A percentile compares a stretch with the other conserved stretches of the same genome.
Evolutionary conservation across 1,140 invertebrate species (phyloP).

Genomic region (Heliconius himera): DNA sequence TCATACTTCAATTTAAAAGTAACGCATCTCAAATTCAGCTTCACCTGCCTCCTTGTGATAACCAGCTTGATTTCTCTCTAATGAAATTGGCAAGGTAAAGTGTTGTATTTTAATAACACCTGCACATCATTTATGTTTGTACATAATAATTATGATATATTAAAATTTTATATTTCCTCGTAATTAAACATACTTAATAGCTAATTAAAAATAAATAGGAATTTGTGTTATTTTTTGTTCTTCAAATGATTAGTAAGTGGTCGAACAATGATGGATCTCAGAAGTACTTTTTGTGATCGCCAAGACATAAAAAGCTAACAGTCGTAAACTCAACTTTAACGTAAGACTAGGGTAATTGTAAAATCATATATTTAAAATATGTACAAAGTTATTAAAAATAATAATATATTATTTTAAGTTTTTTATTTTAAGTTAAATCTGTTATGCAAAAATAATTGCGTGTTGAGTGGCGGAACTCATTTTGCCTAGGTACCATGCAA

Average conservation of each 20-base stretch:
- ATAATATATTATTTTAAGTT: too few species aligned
- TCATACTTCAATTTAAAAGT: too few species aligned
- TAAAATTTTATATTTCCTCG: slow-evolving; percentile 13
- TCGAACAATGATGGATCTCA: background rate
- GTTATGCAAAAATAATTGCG: too few species aligned
- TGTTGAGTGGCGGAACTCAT: too few species aligned
- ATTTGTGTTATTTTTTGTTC: background rate
- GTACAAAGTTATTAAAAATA: too few species aligned
- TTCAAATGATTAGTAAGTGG: background rate
- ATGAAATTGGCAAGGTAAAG: slow-evolving; percentile 8
- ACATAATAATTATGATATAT: slow-evolving; percentile 3
- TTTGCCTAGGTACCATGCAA: too few species aligned
- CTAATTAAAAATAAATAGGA: background rate
- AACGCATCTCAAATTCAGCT: background rate
- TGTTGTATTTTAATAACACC: background rate
- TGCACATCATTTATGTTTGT: background rate
- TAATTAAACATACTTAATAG: background rate
- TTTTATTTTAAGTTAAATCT: too few species aligned
- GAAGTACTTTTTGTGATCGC: background rate
- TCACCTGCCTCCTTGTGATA: background rate
- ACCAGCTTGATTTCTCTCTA: background rate
- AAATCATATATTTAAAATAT: background rate
- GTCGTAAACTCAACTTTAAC: background rate
- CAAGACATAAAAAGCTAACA: background rate
- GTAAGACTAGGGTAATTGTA: background rate